Percentiles rank a stretch among this genome's conserved stretches.
Conservation (phyloP, 1,140 invertebrate genomes). For the Idris sp. region DNA sequence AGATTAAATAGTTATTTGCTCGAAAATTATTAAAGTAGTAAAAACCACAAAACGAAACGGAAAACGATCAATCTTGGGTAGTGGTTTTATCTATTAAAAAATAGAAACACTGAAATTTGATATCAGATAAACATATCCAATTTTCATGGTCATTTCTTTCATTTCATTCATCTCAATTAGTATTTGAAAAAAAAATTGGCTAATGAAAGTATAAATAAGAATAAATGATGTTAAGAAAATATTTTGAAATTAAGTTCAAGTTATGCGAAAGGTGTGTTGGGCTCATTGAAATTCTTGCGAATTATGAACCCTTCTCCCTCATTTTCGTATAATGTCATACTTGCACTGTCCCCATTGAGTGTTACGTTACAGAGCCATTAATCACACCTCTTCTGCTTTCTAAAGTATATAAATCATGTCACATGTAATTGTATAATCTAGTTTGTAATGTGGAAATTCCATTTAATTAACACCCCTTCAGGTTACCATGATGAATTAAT, state of each 20-base stretch:
- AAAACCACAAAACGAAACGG: conserved; percentile 9
- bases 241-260: conserved; percentile 9
- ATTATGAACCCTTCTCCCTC: conserved; percentile 32
- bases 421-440: conserved; percentile 44
- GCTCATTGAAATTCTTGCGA: conserved; percentile 18
- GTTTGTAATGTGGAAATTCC: conserved; percentile 42
- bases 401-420: conserved; percentile 44
- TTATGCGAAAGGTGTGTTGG: conserved; percentile 10
- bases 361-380: conserved; percentile 43
- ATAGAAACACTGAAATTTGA: no score
- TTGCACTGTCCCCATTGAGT: conserved; percentile 34
- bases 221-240: neutral
- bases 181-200: no score
- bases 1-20: no score
- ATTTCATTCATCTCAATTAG: no score
- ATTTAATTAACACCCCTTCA: conserved; percentile 35
- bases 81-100: no score
- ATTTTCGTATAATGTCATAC: conserved; percentile 40
- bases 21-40: conserved; percentile 13
- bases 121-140: no score
- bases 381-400: conserved; percentile 28
- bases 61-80: conserved; percentile 1
- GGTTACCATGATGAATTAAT: conserved; percentile 21
- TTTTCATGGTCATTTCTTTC: no score
- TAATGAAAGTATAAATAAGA: no score